Percentiles rank a stretch among this genome's conserved stretches.
Evolutionary conservation across 2,113 vertebrate species (phyloP).

Genomic region (Mirounga angustirostris): DNA sequence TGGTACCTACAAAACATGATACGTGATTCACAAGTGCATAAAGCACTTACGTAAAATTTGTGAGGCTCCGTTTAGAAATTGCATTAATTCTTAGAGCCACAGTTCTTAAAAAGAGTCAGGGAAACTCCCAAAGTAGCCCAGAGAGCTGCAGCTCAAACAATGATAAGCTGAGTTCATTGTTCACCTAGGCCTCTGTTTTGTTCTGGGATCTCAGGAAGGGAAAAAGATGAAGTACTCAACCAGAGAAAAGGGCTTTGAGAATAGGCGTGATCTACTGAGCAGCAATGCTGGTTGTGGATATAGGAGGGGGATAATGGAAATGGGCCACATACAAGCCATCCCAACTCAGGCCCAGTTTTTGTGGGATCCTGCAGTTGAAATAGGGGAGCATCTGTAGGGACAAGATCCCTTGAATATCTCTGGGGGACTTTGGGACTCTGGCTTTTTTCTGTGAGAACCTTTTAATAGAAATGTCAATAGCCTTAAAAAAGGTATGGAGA

Average conservation of each 20-base stretch:
- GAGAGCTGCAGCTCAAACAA: background rate
- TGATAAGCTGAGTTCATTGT: background rate
- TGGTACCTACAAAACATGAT: background rate
- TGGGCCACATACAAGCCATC: background rate
- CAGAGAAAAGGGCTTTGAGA: background rate
- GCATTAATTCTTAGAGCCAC: background rate
- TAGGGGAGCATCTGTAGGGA: background rate
- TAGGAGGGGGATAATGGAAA: background rate
- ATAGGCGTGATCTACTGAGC: background rate
- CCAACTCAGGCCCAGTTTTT: background rate
- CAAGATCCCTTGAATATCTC: background rate
- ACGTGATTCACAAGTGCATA: background rate
- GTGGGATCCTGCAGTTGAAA: background rate
- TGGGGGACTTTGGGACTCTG: background rate
- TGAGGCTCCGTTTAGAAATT: constrained; percentile 28
- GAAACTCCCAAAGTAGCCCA: background rate
- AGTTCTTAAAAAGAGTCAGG: background rate
- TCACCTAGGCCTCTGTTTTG: background rate
- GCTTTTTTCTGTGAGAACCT: background rate
- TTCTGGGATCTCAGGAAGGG: background rate
- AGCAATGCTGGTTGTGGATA: background rate
- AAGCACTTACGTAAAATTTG: background rate
- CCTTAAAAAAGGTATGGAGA: background rate
- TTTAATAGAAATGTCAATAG: background rate
- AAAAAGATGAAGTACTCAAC: background rate